A percentile compares a stretch with the other conserved stretches of the same genome.
These are phyloP conservation scores for Notodonta dromedarius DNA, from an alignment of 2,888 invertebrate species.

Conservation along the genomic window DNA sequence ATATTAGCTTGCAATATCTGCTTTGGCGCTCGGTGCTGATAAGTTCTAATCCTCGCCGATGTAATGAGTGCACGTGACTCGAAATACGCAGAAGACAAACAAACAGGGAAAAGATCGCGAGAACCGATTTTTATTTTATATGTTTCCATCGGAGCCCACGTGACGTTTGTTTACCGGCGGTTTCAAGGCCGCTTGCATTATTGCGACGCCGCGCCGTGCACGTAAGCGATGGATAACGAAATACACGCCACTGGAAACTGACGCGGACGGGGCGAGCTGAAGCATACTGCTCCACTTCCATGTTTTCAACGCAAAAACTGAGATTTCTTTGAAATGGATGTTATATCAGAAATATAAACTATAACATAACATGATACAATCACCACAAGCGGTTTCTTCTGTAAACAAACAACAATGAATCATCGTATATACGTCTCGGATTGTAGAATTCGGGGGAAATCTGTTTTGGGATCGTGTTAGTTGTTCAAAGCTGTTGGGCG, in stretches of 20 bases:
- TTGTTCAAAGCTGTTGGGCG: slow-evolving; percentile 25
- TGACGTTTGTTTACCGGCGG: slow-evolving; percentile 75
- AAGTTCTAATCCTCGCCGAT: slow-evolving; percentile 27
- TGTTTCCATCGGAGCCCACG: slow-evolving; percentile 54
- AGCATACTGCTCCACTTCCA: slow-evolving; percentile 9
- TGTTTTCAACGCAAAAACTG: not conserved
- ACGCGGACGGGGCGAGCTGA: slow-evolving; percentile 16
- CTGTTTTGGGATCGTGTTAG: slow-evolving; percentile 32
- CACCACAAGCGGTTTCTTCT: slow-evolving; percentile 21
- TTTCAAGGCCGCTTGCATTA: slow-evolving; percentile 72
- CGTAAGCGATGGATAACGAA: slow-evolving; percentile 50
- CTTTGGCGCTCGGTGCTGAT: not conserved
- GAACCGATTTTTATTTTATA: slow-evolving; percentile 50
- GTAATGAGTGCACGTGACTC: slow-evolving; percentile 34
- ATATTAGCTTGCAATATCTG: not conserved
- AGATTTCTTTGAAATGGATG: slow-evolving; percentile 19
- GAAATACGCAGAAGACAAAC: slow-evolving; percentile 35
- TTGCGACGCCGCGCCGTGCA: slow-evolving; percentile 71
- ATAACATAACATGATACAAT: slow-evolving; percentile 16
- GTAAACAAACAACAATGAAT: slow-evolving; percentile 48
- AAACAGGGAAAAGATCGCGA: slow-evolving; percentile 44
- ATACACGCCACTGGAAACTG: slow-evolving; percentile 24
- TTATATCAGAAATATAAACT: slow-evolving; percentile 13
- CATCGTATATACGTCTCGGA: slow-evolving; percentile 33
- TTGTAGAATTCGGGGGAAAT: slow-evolving; percentile 39